phyloP scores from a whole-genome alignment of 1,140 invertebrate genomes.

The Drosophila ambigua region DNA sequence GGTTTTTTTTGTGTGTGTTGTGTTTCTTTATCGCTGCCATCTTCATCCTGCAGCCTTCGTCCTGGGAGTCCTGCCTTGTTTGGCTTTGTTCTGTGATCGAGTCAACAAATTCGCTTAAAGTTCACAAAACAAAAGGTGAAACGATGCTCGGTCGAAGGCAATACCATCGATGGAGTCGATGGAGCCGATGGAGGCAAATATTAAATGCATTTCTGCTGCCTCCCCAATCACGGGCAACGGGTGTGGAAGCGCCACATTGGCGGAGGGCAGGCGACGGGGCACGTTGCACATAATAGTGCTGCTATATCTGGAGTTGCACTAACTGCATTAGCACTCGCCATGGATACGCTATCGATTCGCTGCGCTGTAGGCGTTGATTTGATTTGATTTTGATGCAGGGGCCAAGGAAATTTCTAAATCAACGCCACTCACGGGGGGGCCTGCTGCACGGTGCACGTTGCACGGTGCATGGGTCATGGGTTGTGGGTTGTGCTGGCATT shows the following conservation, averaged over 20 bases:
- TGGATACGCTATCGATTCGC: neutral
- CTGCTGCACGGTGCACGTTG: too few relatives aligned
- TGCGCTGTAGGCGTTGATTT: slow-evolving; percentile 36
- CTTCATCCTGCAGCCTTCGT: slow-evolving; percentile 26
- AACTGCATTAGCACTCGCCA: slow-evolving; percentile 42
- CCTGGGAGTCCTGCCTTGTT: slow-evolving; percentile 1
- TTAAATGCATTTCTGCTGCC: slow-evolving; percentile 57
- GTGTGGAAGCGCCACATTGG: too few relatives aligned
- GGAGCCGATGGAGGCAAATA: slow-evolving; percentile 19
- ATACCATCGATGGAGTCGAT: slow-evolving; percentile 34
- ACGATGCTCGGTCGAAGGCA: slow-evolving; percentile 3
- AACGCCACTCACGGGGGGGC: too few relatives aligned
- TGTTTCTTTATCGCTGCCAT: slow-evolving; percentile 22
- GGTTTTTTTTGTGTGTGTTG: slow-evolving; percentile 19
- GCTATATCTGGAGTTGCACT: slow-evolving; percentile 9
- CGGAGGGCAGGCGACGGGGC: too few relatives aligned
- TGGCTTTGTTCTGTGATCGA: slow-evolving; percentile 57
- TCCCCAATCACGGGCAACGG: slow-evolving; percentile 35
- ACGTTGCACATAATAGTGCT: neutral
- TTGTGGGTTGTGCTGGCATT: too few relatives aligned
- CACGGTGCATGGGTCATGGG: too few relatives aligned
- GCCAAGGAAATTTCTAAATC: too few relatives aligned
- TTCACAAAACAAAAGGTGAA: slow-evolving; percentile 63
- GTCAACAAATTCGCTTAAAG: slow-evolving; percentile 75
- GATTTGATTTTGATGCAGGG: slow-evolving; percentile 39